phyloP scores from a whole-genome alignment of 2,113 vertebrate genomes.

The Nasalis larvatus region DNA sequence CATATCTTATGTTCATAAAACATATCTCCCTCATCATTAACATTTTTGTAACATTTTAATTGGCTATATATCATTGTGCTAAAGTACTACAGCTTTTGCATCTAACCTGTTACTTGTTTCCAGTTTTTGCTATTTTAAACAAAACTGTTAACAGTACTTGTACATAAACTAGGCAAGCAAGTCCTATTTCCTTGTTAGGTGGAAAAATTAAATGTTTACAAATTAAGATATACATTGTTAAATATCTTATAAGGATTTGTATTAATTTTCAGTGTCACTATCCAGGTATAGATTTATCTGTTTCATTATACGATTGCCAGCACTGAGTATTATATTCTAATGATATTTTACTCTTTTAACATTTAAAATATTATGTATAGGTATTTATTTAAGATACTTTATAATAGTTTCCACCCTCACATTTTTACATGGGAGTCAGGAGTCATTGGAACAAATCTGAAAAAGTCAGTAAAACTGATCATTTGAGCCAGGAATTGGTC shows the following conservation, averaged over 20 bases:
- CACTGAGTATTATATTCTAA: background rate
- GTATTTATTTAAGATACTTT: background rate
- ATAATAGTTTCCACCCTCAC: background rate
- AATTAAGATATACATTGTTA: background rate
- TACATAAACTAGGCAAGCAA: background rate
- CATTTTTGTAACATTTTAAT: background rate
- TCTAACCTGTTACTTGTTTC: background rate
- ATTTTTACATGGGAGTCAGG: background rate
- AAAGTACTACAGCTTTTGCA: constrained; percentile 6
- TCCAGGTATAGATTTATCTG: background rate
- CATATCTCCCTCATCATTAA: background rate
- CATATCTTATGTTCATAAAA: background rate
- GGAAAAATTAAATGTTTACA: constrained; percentile 26
- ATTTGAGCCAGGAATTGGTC: background rate
- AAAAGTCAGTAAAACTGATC: background rate
- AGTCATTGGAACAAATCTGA: background rate
- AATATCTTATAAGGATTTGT: background rate
- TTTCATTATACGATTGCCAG: background rate
- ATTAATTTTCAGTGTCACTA: background rate
- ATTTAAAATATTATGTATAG: background rate
- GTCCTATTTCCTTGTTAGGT: background rate
- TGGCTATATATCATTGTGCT: background rate
- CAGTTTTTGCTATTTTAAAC: background rate
- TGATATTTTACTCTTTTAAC: background rate
- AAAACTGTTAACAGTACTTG: background rate